Percentiles rank a stretch among this genome's conserved stretches.
Conservation (phyloP, 2,888 invertebrate genomes). For the Mechanitis mazaeus region DNA sequence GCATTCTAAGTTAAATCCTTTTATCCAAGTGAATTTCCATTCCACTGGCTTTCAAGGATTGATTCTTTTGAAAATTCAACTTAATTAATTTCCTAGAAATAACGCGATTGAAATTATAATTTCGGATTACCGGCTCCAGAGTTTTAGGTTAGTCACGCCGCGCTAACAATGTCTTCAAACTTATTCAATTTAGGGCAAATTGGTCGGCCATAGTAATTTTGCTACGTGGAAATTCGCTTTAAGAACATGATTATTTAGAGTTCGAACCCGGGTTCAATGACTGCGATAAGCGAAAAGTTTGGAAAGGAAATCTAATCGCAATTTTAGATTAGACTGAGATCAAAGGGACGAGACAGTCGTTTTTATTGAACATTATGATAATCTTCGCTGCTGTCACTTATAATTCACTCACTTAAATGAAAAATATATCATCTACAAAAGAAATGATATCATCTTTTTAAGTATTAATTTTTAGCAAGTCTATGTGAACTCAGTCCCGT, state of each 20-base stretch:
- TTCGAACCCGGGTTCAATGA: constrained; percentile 19
- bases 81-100: constrained; percentile 31
- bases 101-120: constrained; percentile 49
- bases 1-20: constrained; percentile 15
- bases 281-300: constrained; percentile 24
- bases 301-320: constrained; percentile 21
- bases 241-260: constrained; percentile 27
- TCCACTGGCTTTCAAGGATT: constrained; percentile 22
- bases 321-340: constrained; percentile 12
- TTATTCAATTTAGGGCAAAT: constrained; percentile 52
- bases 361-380: not conserved
- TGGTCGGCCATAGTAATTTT: constrained; percentile 33
- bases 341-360: not conserved
- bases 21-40: constrained; percentile 19
- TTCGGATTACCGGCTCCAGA: constrained; percentile 38
- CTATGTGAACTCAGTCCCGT: too few relatives aligned
- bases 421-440: not conserved
- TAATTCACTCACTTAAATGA: not conserved
- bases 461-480: too few relatives aligned
- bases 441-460: not conserved
- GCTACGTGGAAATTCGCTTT: constrained; percentile 25
- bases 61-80: constrained; percentile 29
- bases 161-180: constrained; percentile 47
- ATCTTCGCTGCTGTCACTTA: not conserved
- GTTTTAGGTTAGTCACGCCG: constrained; percentile 38